Conservation (phyloP, 2,797 vertebrate genomes). For the Acanthurus leucopareius region DNA sequence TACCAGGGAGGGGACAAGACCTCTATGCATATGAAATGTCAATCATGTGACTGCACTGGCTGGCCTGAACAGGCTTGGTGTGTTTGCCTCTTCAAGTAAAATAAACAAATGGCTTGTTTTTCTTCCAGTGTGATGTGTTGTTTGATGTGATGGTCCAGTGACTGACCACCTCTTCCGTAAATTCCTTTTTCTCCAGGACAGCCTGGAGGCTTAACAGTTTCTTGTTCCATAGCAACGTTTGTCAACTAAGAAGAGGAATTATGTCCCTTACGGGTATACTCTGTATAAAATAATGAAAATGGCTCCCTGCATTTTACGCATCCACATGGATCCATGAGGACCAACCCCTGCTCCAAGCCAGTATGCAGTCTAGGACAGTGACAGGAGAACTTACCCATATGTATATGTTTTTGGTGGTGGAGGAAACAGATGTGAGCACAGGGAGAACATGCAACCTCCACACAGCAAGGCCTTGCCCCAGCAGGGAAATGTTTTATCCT, state of each 20-base stretch:
- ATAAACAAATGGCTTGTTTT: slow-evolving; percentile 76
- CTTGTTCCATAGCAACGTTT: slow-evolving; percentile 31
- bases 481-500: background rate
- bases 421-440: too few relatives aligned
- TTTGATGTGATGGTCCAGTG: slow-evolving; percentile 23
- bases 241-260: background rate
- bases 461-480: too few relatives aligned
- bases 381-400: too few relatives aligned
- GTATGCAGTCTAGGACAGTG: too few relatives aligned
- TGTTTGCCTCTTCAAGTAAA: slow-evolving; percentile 45
- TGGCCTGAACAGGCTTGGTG: slow-evolving; percentile 41
- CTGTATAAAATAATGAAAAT: too few relatives aligned
- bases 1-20: slow-evolving; percentile 38
- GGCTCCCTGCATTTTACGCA: too few relatives aligned
- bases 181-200: slow-evolving; percentile 50
- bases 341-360: too few relatives aligned
- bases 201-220: background rate
- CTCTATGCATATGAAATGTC: slow-evolving; percentile 34
- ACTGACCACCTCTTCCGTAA: slow-evolving; percentile 16
- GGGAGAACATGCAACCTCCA: too few relatives aligned
- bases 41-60: slow-evolving; percentile 37
- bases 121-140: slow-evolving; percentile 44
- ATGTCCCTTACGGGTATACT: too few relatives aligned
- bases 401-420: too few relatives aligned
- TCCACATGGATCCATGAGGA: too few relatives aligned